These are phyloP conservation scores for Limnephilus lunatus DNA, from an alignment of 2,888 invertebrate species.

Conservation along the genomic window DNA sequence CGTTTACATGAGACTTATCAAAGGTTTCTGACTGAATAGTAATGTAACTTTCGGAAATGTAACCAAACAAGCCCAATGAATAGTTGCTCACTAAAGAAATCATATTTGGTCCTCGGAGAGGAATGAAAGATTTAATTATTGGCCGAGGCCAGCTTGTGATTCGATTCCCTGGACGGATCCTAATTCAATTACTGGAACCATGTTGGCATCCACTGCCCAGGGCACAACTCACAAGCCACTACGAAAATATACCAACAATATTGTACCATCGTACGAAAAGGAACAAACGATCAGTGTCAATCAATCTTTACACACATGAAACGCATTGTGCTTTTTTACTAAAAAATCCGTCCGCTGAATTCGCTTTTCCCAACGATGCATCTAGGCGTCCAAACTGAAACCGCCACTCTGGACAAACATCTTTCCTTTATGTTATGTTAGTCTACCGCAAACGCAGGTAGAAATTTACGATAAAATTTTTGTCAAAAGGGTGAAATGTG, in stretches of 20 bases:
- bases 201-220: slow-evolving; percentile 34
- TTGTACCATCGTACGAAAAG: not conserved
- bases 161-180: slow-evolving; percentile 54
- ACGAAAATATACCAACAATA: not conserved
- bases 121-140: slow-evolving; percentile 60
- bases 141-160: slow-evolving; percentile 39
- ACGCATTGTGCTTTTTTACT: not conserved
- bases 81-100: slow-evolving; percentile 35
- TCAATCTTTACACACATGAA: not conserved
- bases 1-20: not conserved
- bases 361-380: not conserved
- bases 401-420: slow-evolving; percentile 49
- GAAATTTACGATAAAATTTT: not conserved
- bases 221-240: not conserved
- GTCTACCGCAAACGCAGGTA: not conserved
- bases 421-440: slow-evolving; percentile 32
- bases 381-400: slow-evolving; percentile 27
- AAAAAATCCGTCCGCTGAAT: not conserved
- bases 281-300: not conserved
- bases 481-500: not conserved
- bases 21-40: not conserved
- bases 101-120: slow-evolving; percentile 50
- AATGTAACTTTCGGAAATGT: slow-evolving; percentile 6
- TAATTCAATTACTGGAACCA: slow-evolving; percentile 55
- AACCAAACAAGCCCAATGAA: not conserved